Base-by-base conservation (phyloP, 1,140 invertebrate species). In the Bombus superbus region DNA sequence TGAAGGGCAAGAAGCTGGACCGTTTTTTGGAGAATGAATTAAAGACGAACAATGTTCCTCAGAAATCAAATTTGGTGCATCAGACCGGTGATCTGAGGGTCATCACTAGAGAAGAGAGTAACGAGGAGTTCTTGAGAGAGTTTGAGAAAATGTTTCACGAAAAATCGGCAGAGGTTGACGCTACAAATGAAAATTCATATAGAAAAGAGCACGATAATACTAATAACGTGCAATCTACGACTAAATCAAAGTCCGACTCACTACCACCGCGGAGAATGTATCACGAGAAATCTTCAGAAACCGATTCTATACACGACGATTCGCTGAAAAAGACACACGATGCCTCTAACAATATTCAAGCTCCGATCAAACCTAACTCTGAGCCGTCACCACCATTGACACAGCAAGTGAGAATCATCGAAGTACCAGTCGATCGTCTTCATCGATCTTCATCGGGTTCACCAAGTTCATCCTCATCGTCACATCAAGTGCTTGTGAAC, bases 401-500 rank as follows among this genome's bases (percentile, higher is more conserved):
- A 1, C 83, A 89, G n/a, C 81, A 79, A 0, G 68, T 91, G 69
- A 82, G 82, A 38, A 78, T 90, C 62, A 77, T 91, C 28, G 86
- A 92, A 66, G 86, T 92, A 4, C 92, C 91, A 1, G 83, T 91
- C 2, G 68, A 91, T 6, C 53, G 57, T 18, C 40, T 69, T 42
- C n/a, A 9, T 42, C 35, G 57, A 22, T 22, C 57, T 22, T 72
- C 89, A 6, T 78, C 83, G 22, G 47, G 6, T 53, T 53, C 47
- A 2, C 6, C 5, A 22, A 53, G 47, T 53, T 53, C 47, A 11
- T 57, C 80, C 0, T 59, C 83, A 9, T 83, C 81, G 9, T 32
- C 91, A n/a, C 66, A 86, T 35, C 95, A 96, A 86, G 95, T 98
- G 87, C 95, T 97, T 87, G 97, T 98, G 73, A 98, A 98, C 95